These are phyloP conservation scores for Muscicapa comitata DNA, from an alignment of 2,797 vertebrate genomes.

Conservation along the genomic window DNA sequence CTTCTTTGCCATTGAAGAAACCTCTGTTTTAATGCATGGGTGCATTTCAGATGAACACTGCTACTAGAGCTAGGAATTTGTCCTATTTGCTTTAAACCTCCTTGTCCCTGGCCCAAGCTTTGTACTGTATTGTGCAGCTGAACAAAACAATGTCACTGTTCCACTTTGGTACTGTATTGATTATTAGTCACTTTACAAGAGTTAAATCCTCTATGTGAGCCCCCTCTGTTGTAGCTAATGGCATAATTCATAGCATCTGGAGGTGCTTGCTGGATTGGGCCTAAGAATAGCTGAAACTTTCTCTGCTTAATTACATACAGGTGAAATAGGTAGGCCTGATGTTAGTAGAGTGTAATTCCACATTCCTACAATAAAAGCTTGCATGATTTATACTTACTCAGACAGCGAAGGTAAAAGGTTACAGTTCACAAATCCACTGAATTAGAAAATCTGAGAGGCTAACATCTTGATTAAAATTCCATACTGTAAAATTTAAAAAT, in stretches of 20 bases:
- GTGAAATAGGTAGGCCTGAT: slow-evolving; percentile 1
- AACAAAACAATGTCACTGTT: neutral
- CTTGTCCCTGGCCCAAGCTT: neutral
- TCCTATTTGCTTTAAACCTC: neutral
- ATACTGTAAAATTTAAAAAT: neutral
- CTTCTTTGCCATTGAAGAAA: neutral
- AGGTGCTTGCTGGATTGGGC: neutral
- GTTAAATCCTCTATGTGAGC: neutral
- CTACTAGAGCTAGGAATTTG: neutral
- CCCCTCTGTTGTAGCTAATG: neutral
- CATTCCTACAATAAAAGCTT: neutral
- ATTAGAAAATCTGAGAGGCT: neutral
- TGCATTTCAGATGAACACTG: neutral
- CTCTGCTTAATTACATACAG: slow-evolving; percentile 14
- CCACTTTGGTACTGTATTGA: neutral
- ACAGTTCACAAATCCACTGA: neutral
- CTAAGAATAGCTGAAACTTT: neutral
- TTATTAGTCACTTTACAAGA: neutral
- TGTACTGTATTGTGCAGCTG: neutral
- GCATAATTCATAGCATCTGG: slow-evolving; percentile 16
- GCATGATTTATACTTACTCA: neutral
- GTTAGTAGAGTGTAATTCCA: neutral
- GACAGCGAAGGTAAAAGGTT: neutral
- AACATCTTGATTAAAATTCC: neutral
- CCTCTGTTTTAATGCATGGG: neutral